These are phyloP conservation scores for Lerema accius DNA, from an alignment of 1,140 invertebrate genomes.

Conservation along the genomic window DNA sequence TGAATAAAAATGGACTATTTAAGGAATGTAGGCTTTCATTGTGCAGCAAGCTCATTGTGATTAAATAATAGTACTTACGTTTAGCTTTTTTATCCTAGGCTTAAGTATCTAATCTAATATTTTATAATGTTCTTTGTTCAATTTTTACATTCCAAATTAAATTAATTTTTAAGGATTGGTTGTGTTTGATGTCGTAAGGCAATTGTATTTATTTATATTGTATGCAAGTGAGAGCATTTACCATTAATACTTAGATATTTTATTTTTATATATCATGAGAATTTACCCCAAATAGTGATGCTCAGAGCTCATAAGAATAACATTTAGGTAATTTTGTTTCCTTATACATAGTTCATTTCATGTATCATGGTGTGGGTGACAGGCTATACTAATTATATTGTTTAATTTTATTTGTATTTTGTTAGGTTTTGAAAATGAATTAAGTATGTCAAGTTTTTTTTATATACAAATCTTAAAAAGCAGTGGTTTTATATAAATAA, in stretches of 20 bases:
- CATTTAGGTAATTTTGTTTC: constrained; percentile 10
- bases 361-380: no score
- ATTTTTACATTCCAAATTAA: constrained; percentile 76
- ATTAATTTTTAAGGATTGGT: constrained; percentile 53
- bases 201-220: constrained; percentile 28
- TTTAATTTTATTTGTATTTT: no score
- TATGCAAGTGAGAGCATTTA: constrained; percentile 27
- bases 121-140: constrained; percentile 53
- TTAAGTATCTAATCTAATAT: constrained; percentile 63
- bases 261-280: constrained; percentile 23
- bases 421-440: no score
- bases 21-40: constrained; percentile 61
- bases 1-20: constrained; percentile 79
- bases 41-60: constrained; percentile 75
- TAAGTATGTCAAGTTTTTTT: no score
- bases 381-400: no score
- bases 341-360: no score
- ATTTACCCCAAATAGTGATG: constrained; percentile 4
- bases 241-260: constrained; percentile 27
- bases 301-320: constrained; percentile 12
- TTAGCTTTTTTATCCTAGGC: constrained; percentile 76
- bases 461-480: no score
- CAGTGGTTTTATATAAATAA: no score
- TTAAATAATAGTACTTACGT: constrained; percentile 74
- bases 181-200: constrained; percentile 37